phyloP scores from a whole-genome alignment of 2,888 invertebrate genomes.

The Anticlea derivata region DNA sequence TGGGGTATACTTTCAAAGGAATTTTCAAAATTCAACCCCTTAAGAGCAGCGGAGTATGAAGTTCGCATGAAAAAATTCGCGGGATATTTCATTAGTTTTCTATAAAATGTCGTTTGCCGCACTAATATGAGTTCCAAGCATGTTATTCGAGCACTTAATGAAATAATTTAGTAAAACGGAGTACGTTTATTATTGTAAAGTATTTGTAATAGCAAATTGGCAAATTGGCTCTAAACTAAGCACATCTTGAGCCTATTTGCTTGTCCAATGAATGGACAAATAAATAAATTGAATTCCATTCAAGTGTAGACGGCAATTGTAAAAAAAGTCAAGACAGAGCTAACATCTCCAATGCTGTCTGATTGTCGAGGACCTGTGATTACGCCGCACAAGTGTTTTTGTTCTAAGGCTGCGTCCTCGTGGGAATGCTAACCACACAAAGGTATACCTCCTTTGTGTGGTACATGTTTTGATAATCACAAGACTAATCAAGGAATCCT shows the following conservation, averaged over 20 bases:
- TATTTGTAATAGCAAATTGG: constrained; percentile 4
- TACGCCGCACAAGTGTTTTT: constrained; percentile 45
- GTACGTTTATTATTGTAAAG: background rate
- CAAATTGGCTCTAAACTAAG: constrained; percentile 14
- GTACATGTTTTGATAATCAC: constrained; percentile 24
- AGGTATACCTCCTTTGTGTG: constrained; percentile 33
- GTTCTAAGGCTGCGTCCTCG: constrained; percentile 39
- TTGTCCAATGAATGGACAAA: constrained; percentile 37
- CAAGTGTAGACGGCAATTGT: constrained; percentile 33
- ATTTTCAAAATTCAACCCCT: no score
- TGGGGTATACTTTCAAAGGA: no score
- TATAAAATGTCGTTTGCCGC: no score
- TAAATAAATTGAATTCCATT: constrained; percentile 42
- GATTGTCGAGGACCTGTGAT: constrained; percentile 53
- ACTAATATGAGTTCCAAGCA: no score
- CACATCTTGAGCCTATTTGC: constrained; percentile 27
- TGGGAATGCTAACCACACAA: constrained; percentile 47
- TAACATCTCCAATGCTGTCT: constrained; percentile 41
- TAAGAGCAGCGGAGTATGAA: no score
- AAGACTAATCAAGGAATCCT: constrained; percentile 34
- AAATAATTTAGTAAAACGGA: no score
- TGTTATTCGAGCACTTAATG: no score
- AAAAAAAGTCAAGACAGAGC: constrained; percentile 40
- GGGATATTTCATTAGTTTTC: no score
- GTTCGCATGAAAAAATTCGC: no score